These are phyloP conservation scores for Trichonephila inaurata DNA, from an alignment of 1,140 invertebrate genomes.

Conservation along the genomic window DNA sequence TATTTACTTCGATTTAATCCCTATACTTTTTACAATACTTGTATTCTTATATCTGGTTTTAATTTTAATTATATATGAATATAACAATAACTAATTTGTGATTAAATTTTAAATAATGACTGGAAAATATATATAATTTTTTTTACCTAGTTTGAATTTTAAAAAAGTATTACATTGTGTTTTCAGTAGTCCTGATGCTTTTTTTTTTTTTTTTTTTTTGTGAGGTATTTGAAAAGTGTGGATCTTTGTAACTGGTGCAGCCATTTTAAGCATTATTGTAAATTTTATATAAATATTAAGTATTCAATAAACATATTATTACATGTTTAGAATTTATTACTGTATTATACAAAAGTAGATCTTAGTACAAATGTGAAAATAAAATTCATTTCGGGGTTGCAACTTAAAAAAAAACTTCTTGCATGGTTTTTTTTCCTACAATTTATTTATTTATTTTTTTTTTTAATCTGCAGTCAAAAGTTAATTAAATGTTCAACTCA, in stretches of 20 bases:
- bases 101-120: background rate
- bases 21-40: background rate
- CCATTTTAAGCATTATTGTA: constrained; percentile 18
- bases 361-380: too few species aligned
- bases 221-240: background rate
- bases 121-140: background rate
- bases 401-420: too few species aligned
- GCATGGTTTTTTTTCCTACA: too few species aligned
- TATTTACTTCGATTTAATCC: background rate
- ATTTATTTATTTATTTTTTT: too few species aligned
- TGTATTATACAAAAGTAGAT: too few species aligned
- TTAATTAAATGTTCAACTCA: too few species aligned
- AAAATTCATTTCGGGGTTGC: too few species aligned
- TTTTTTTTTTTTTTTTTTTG: background rate
- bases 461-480: too few species aligned
- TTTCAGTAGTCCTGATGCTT: background rate
- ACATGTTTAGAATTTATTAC: background rate
- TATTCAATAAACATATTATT: background rate
- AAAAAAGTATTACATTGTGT: background rate
- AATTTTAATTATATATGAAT: background rate
- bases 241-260: background rate
- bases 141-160: background rate
- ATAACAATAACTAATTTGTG: background rate
- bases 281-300: background rate
- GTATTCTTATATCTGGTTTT: background rate